Base-by-base conservation (phyloP, 2,888 invertebrate species). In the Phengaris arion region DNA sequence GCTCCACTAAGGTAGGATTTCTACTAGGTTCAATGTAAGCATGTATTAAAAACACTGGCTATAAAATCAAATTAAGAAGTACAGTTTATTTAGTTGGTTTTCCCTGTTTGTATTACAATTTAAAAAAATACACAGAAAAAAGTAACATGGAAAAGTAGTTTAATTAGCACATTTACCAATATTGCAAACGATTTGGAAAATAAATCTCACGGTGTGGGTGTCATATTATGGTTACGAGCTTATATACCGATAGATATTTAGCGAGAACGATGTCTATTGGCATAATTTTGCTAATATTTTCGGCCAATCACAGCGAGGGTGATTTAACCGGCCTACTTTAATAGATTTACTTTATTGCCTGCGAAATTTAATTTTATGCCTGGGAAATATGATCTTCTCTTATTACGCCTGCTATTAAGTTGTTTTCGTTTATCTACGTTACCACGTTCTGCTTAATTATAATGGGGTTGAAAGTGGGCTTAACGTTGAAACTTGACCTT, bases 301-400 rank as follows among this genome's bases (percentile, higher is more conserved):
- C 76, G 76, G 55, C 81, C 82, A 82, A 82, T 83, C 80, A 69
- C 59, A 77, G 76, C 45, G 76, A 74, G 68, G 59, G 77, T 35
- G 48, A 68, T 76, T 70, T 78, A 79, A 81, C 77, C 84, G 87
- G 82, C 88, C 87, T 83, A 81, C 85, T 85, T 85, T 80, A 77
- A 76, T 74, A 77, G 74, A 79, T 59, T 54, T 72, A 22, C 9
- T 70, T 70, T 51, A 51, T 51, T 51, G 69, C 4, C 35, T 1
- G 13, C 12, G 64, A 64, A 64, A 12, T 35, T 10, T 2, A 35
- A 10, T 69, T 48, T 69, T 48, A n/a, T n/a, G n/a, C n/a, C n/a
- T 48, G n/a, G 48, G 10, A 22, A 10, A 5, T 64, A 12, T 35
- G 4, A 35, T 64, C 8, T 10, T 64, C 64, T 64, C 35, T 64